Evolutionary conservation across 2,797 vertebrate genomes (phyloP).

Genomic region (Enteromius anoplus): DNA sequence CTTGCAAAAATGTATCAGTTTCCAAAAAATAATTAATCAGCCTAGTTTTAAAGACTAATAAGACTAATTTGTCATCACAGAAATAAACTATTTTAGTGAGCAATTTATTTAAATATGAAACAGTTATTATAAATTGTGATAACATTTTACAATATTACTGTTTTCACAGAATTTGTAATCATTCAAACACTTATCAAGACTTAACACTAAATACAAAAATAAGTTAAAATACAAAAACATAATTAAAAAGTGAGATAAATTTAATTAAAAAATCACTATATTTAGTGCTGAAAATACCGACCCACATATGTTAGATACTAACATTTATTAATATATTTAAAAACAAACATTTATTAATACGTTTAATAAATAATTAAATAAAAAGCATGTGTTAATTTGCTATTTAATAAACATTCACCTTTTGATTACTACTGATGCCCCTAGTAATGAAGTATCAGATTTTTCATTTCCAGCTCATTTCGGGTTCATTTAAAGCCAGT

Average conservation of each 20-base stretch:
- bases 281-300: not conserved
- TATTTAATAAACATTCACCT: not conserved
- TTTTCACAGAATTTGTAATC: not conserved
- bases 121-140: not conserved
- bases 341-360: not conserved
- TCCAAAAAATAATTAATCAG: not conserved
- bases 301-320: not conserved
- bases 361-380: not conserved
- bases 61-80: not conserved
- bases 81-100: not conserved
- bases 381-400: not conserved
- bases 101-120: not conserved
- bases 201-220: not conserved
- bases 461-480: not conserved
- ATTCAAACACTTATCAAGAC: not conserved
- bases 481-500: not conserved
- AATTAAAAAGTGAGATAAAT: not conserved
- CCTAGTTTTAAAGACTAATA: not conserved
- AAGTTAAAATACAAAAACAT: not conserved
- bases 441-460: not conserved
- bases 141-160: not conserved
- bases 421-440: not conserved
- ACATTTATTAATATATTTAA: not conserved
- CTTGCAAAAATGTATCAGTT: not conserved
- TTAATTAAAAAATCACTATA: not conserved